Evolutionary conservation across 2,888 invertebrate species (phyloP), one percentile per base, ranked within the genome.

Genomic region (Neria commutata): DNA sequence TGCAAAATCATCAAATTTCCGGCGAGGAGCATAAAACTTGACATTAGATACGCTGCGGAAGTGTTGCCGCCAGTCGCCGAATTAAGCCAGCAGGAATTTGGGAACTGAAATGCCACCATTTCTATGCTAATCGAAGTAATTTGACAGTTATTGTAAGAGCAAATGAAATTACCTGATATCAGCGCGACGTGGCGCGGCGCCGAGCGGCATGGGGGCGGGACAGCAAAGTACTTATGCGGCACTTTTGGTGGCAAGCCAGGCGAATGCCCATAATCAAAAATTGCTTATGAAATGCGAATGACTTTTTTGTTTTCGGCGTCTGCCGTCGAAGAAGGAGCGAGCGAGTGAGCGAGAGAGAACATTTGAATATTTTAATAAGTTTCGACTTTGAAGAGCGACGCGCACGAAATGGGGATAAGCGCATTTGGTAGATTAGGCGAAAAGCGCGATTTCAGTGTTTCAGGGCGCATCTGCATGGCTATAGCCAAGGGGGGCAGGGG

Each of bases 91-190:
- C n/a, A n/a, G n/a, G n/a, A n/a, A n/a, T n/a, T n/a, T n/a, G n/a
- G n/a, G n/a, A 21, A 58, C 52, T 56, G 56, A 61, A 60, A 56
- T 61, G 56, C 61, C 64, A 64, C 67, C 69, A 72, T 72, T 72
- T 69, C 70, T 71, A 72, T 72, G 72, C 71, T 67, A 71, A 72
- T 72, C 71, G 72, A 71, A 72, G 67, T 66, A 67, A 72, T 72
- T 72, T 71, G 67, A 67, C 67, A 66, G 65, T 64, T 69, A 66
- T 64, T 67, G 60, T 66, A 66, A 65, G 60, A 61, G 57, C 63
- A 65, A 42, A 63, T 60, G 57, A 64, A 65, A 64, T 65, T 55
- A 51, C 55, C 51, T 59, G 45, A 53, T 64, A 64, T 64, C 61
- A 62, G 58, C 58, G 37, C 54, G 37, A 26, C 49, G 49, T 24